Base-by-base conservation (phyloP, 1,140 invertebrate genomes). In the Nymphalis io region DNA sequence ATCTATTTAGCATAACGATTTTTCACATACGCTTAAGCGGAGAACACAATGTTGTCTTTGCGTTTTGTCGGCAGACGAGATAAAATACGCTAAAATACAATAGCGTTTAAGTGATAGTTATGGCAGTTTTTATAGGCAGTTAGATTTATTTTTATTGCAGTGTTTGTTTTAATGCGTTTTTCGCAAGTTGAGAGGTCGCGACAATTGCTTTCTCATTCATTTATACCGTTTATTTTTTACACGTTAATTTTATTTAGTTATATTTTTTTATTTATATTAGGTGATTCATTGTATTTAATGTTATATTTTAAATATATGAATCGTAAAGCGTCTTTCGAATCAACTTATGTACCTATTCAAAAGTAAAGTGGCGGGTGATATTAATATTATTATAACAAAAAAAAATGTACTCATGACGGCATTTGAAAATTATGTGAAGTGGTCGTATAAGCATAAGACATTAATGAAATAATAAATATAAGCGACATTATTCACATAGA, bases 131-230 rank as follows among this genome's bases (percentile, higher is more conserved):
- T 92, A 92, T 92, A 88, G 92, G 90, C 90, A 90, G 88, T 92
- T 92, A 92, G 92, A 92, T 92, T 92, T 91, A 92, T 92, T 92
- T 92, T 92, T 92, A 92, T 87, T 84, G 86, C 87, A 84, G 79
- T 92, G 90, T 92, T 92, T 92, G 92, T 92, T 92, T 92, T 91
- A 92, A 89, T 90, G 84, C 80, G 80, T 83, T 87, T 89, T 87
- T 88, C 83, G 84, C 86, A 79, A 90, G 85, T 85, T 81, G 80
- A 87, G 85, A 92, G 87, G 82, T 87, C 82, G 85, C 79, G 80
- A 83, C 83, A 84, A 85, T 80, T 83, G 83, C 83, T 82, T 79
- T 81, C 78, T 80, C 79, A 85, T 84, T 85, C 75, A 84, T 81
- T 82, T 79, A 79, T 76, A 12, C 10, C 18, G 46, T 8, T 51